Evolutionary conservation across 2,797 vertebrate species (phyloP), one percentile per base, ranked within the genome.

Genomic region (Euphonia xanthogaster): DNA sequence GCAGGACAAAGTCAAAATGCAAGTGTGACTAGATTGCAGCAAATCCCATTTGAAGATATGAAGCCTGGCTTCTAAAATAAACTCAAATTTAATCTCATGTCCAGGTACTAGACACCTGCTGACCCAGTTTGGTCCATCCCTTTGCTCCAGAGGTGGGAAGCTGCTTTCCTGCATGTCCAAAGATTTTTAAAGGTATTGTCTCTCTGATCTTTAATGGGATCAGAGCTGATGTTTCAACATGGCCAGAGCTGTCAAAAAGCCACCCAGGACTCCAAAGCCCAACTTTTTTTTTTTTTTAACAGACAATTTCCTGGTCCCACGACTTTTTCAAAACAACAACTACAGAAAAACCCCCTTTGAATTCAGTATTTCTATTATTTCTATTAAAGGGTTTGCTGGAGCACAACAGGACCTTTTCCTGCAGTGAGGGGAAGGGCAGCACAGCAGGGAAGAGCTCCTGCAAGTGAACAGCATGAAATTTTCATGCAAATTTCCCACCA

Each of bases 401-500:
- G 67, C 16, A 37, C 17, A 79, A 77, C 1, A 0, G 39, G 37
- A 42, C 53, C 3, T 0, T 63, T 85, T 51, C 76, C 62, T 80
- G 62, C 61, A 47, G 70, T 5, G 80, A 62, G 39, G 15, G 35
- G 78, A 95, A 93, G 88, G 94, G 53, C 84, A 93, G 45, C n/a
- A 0, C 22, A 4, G 85, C 67, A 54, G 91, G 78, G 61, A 81
- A 93, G 60, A 58, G 75, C 51, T 90, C 81, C 92, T 83, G 82
- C 53, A 57, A 91, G 50, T 3, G 14, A 90, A 79, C 47, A 66
- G 62, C 78, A 86, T 88, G 88, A 95, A 83, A 96, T 91, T 90
- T 94, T 92, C 86, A 96, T 92, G 80, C 66, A 92, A 78, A 92
- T 94, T 83, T 93, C 88, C 74, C 93, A 93, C 70, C 42, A 86